Evolutionary conservation across 2,113 vertebrate genomes (phyloP), one percentile per base, ranked within the genome.

Genomic region (Cynopterus brachyotis): DNA sequence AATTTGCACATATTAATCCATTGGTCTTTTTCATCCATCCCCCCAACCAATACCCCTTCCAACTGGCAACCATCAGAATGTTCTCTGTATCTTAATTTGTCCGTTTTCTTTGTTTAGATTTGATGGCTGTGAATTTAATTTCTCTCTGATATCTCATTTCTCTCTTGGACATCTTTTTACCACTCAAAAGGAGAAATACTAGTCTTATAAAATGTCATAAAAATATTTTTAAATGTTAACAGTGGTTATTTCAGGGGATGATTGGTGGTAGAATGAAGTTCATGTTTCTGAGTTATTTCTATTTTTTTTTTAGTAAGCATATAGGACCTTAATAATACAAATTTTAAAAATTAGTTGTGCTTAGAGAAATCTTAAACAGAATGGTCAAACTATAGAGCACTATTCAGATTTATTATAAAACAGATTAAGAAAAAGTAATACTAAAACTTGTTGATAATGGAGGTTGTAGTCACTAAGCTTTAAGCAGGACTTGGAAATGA

Each of bases 161-260:
- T 35, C 9, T 86, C 37, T 45, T 42, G 53, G n/a, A 40, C 40
- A 80, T 59, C 37, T 45, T 92, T 70, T 86, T 83, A 53, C 24
- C 8, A 62, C 5, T 81, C 42, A 81, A 60, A 95, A 60, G 78
- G 69, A 93, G 42, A 93, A 93, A n/a, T 20, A 72, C 40, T 80
- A 30, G 40, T 11, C 12, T 95, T 73, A 94, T 35, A 53, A 92
- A 92, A 94, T 30, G 15, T 70, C 37, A 76, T 16, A 35, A 83
- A 96, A 84, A 59, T 19, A 87, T 32, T 92, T 87, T 76, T n/a
- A 84, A 78, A 84, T 45, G 8, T 80, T 55, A 85, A 89, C 8
- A 55, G 9, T 78, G 4, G 35, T 78, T 89, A 78, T 45, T 64
- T 55, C 42, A 12, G 8, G 11, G 5, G 19, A 12, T 69, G 30